Percentiles rank a stretch among this genome's conserved stretches.
Conservation (phyloP, 37 sponge, comb jelly and placozoan species). For the Lycopodina hypogea region DNA sequence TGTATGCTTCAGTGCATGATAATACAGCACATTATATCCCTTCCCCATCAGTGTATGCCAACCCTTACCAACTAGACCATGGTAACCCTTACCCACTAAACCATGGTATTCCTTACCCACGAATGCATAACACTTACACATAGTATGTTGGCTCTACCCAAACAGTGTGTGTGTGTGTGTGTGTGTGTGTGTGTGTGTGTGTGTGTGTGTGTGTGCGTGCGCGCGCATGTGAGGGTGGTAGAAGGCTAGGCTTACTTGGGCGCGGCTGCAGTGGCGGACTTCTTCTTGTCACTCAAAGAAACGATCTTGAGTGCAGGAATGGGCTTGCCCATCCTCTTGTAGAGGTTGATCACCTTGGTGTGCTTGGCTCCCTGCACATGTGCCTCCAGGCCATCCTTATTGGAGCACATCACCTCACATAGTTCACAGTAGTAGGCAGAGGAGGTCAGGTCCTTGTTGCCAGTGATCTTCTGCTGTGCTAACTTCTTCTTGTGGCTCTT, state of each 20-base stretch:
- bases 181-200: no score
- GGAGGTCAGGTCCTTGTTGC: neutral
- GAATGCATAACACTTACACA: no score
- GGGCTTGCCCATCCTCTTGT: conserved; percentile 81
- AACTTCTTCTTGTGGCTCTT: conserved; percentile 79
- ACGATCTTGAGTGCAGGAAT: conserved; percentile 61
- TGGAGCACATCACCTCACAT: conserved; percentile 82
- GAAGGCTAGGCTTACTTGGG: conserved; percentile 13
- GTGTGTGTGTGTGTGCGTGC: no score
- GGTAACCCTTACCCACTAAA: no score
- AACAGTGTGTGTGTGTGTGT: no score
- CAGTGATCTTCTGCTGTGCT: conserved; percentile 16
- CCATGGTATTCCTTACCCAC: no score
- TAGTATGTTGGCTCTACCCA: no score
- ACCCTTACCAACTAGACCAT: no score
- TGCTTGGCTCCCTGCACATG: conserved; percentile 87
- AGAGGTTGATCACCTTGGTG: conserved; percentile 54
- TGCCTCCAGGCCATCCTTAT: conserved; percentile 80
- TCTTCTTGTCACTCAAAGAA: neutral
- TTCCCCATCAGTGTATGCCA: no score
- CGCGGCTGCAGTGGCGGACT: conserved; percentile 12
- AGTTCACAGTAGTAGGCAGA: conserved; percentile 72
- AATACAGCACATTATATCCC: no score
- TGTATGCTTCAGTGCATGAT: no score
- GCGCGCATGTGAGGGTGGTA: no score